Evolutionary conservation across 1,140 invertebrate genomes (phyloP).

Genomic region (Zaprionus nigranus): DNA sequence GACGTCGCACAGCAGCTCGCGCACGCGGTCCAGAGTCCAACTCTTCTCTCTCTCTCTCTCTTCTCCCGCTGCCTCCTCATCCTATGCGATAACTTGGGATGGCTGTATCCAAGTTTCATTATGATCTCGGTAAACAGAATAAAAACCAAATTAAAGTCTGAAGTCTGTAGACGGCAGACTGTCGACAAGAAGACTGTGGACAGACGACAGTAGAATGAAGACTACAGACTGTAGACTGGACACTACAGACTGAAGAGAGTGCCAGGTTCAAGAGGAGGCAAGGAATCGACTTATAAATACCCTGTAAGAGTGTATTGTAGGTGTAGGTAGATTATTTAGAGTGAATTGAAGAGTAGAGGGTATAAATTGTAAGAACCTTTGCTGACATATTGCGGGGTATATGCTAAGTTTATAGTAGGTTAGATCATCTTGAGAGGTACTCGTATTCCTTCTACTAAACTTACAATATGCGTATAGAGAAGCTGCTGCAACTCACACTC

Average conservation of each 20-base stretch:
- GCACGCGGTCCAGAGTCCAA: constrained; percentile 12
- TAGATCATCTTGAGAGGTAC: no score
- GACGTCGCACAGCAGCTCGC: constrained; percentile 19
- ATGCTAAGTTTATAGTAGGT: no score
- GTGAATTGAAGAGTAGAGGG: not conserved
- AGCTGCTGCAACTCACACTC: no score
- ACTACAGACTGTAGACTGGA: not conserved
- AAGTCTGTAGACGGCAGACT: constrained; percentile 3
- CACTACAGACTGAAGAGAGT: not conserved
- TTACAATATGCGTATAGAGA: no score
- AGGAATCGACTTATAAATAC: not conserved
- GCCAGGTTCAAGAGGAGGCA: not conserved
- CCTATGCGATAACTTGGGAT: not conserved
- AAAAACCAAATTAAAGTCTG: constrained; percentile 4
- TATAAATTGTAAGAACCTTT: no score
- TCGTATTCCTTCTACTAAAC: no score
- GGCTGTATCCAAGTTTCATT: constrained; percentile 1
- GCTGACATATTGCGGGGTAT: not conserved
- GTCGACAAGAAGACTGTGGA: not conserved
- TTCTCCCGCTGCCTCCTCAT: not conserved
- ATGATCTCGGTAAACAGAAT: not conserved
- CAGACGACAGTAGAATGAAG: not conserved
- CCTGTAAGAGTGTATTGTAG: not conserved
- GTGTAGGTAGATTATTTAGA: not conserved
- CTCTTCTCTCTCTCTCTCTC: not conserved